These are phyloP conservation scores for Octomys mimax DNA, from an alignment of 2,797 vertebrate species.

Conservation along the genomic window DNA sequence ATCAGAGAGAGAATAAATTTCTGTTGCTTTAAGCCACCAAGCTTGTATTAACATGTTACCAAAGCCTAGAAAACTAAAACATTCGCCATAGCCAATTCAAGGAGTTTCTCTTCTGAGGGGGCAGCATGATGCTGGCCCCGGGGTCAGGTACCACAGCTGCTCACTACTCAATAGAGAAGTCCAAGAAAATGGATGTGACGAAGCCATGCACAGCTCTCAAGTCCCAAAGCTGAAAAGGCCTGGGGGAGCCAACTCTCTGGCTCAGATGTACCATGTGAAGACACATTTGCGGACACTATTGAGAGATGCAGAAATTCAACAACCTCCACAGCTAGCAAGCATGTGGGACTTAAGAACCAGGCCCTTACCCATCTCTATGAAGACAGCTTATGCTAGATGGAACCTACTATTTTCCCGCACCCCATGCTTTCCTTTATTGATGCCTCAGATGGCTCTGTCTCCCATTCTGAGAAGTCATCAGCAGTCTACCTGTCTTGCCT, in stretches of 20 bases:
- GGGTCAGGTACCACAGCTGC: too few relatives aligned
- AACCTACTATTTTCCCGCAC: neutral
- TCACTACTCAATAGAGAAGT: neutral
- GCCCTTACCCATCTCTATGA: neutral
- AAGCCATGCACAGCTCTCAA: neutral
- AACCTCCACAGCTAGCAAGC: neutral
- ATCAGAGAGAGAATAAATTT: neutral
- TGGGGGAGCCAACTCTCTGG: too few relatives aligned
- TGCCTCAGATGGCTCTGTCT: neutral
- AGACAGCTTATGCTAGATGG: neutral
- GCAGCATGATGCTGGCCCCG: neutral
- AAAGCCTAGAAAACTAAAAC: neutral
- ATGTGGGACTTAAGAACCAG: neutral
- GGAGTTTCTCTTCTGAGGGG: neutral
- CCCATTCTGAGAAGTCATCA: neutral
- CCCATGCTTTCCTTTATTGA: neutral
- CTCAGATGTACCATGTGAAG: neutral
- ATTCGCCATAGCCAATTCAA: neutral
- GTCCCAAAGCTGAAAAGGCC: neutral
- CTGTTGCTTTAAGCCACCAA: neutral
- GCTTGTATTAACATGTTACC: neutral
- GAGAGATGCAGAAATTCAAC: neutral
- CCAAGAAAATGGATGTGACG: neutral
- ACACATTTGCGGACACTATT: neutral
- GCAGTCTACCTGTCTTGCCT: neutral